Base-by-base conservation (phyloP, 2,888 invertebrate genomes). In the Athripsodes cinereus region DNA sequence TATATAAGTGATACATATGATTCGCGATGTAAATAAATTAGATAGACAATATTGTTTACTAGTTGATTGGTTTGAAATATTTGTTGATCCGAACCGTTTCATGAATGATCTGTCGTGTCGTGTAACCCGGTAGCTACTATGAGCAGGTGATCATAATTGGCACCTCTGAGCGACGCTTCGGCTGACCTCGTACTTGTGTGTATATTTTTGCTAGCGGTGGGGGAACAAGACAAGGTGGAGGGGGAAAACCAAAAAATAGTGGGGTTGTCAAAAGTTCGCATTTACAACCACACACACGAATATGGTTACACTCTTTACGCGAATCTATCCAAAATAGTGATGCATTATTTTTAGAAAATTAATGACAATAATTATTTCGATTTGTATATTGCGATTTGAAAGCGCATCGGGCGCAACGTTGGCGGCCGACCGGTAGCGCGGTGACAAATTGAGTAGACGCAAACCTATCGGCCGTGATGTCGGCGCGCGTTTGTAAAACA, bases 151-250 rank as follows among this genome's bases (percentile, higher is more conserved):
- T 57, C 52, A 57, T 58, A 58, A 60, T 62, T 62, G 62, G 62
- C 62, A 60, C 62, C 72, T 72, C 61, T 68, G 70, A 66, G 55
- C 59, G 59, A 58, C 60, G 59, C 55, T 49, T 52, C 58, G 53
- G 78, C 73, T 76, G 76, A 73, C 75, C 77, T 75, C 21, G 44
- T 44, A 18, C 18, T 16, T 44, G 47, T 47, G 47, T 78, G 78
- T 78, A 78, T 79, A 80, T 81, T 82, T 83, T 82, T 82, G 81
- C 80, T 79, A 74, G 71, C 75, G 75, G 79, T 74, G 75, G 76
- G 74, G 73, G 75, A 70, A 67, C 67, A 65, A 67, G 67, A 68
- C 68, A 69, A 66, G 10, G 71, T 71, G 74, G 76, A 74, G 76
- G 78, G 78, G 75, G 75, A 74, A 72, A 59, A 61, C 58, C 22